A percentile compares a stretch with the other conserved stretches of the same genome.
Conservation (phyloP, 2,888 invertebrate genomes). For the Macropis europaea region DNA sequence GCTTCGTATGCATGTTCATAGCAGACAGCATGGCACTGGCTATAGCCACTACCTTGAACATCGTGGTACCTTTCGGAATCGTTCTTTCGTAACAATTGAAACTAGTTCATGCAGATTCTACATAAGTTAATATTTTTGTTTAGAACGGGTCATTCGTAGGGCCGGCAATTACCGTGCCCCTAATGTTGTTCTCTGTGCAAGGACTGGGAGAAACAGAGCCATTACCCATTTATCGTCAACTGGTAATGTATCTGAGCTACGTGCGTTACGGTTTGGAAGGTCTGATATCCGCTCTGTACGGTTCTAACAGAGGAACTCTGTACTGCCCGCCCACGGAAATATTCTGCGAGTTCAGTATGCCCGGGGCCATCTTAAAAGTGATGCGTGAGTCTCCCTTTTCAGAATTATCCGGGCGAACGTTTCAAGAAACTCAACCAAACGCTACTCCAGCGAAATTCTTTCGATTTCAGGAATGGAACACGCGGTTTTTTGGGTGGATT, state of each 20-base stretch:
- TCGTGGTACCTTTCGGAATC: conserved; percentile 84
- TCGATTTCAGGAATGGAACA: conserved; percentile 83
- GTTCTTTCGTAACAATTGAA: neutral
- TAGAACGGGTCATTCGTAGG: conserved; percentile 95
- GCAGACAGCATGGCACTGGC: conserved; percentile 90
- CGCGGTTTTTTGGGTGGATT: conserved; percentile 85
- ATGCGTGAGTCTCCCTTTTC: conserved; percentile 81
- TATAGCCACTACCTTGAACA: conserved; percentile 87
- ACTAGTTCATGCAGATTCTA: neutral
- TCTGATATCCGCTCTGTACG: conserved; percentile 89
- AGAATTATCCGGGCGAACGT: neutral
- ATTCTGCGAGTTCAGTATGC: conserved; percentile 89
- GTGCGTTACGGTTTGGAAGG: conserved; percentile 91
- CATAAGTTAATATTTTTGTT: neutral
- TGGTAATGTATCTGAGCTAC: conserved; percentile 91
- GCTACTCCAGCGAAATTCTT: neutral
- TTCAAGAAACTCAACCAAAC: neutral
- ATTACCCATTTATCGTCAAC: conserved; percentile 87
- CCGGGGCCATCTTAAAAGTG: conserved; percentile 87
- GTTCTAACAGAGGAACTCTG: conserved; percentile 86
- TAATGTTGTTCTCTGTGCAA: conserved; percentile 93
- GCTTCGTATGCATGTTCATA: conserved; percentile 87
- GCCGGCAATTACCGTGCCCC: conserved; percentile 91
- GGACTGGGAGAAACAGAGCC: conserved; percentile 89
- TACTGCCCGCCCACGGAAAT: conserved; percentile 86